phyloP scores from a whole-genome alignment of 2,888 invertebrate species.

The Cordilura impudica region DNA sequence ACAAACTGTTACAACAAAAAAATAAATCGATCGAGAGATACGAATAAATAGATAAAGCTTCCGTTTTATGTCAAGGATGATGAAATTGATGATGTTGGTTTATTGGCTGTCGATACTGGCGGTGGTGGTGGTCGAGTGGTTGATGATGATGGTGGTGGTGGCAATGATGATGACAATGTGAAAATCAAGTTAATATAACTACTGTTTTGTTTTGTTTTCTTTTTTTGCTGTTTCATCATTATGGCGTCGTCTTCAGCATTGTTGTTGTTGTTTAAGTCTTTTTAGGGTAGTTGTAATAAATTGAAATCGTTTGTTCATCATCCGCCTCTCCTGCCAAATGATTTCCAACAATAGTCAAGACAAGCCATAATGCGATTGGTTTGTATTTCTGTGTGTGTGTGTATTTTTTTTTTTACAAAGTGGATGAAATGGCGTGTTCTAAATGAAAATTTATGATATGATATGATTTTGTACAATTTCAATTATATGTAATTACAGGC shows the following conservation, averaged over 20 bases:
- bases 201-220: background rate
- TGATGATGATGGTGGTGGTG: background rate
- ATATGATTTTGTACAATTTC: constrained; percentile 46
- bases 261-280: constrained; percentile 5
- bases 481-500: background rate
- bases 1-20: background rate
- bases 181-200: constrained; percentile 11
- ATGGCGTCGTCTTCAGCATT: constrained; percentile 26
- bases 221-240: constrained; percentile 54
- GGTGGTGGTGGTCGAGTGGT: background rate
- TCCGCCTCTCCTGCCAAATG: constrained; percentile 14
- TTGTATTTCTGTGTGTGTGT: constrained; percentile 2
- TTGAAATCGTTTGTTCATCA: constrained; percentile 29
- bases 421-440: constrained; percentile 52
- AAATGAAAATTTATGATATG: constrained; percentile 58
- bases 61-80: constrained; percentile 25
- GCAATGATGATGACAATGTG: constrained; percentile 32
- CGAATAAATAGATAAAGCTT: constrained; percentile 23
- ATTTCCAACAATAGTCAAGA: background rate
- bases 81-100: constrained; percentile 9
- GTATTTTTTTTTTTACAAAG: background rate
- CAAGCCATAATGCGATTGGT: constrained; percentile 33
- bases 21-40: background rate
- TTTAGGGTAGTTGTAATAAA: constrained; percentile 13
- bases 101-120: constrained; percentile 9